Conservation (phyloP, 1,140 invertebrate genomes). For the Rhagoletis zephyria region DNA sequence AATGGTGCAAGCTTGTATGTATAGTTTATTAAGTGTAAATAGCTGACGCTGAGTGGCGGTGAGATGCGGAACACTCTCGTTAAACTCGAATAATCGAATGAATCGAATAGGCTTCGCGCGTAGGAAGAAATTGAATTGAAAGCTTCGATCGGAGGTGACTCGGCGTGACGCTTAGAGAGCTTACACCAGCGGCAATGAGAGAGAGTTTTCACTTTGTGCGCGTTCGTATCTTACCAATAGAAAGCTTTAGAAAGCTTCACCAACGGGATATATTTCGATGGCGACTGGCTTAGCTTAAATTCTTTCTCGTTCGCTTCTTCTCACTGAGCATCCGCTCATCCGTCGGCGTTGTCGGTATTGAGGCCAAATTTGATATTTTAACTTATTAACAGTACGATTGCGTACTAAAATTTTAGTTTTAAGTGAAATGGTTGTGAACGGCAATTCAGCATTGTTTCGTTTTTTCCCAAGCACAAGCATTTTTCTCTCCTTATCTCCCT, state of each 20-base stretch:
- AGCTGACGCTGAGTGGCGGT: background rate
- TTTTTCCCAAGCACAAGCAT: slow-evolving; percentile 22
- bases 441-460: slow-evolving; percentile 27
- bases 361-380: slow-evolving; percentile 37
- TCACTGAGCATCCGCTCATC: background rate
- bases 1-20: background rate
- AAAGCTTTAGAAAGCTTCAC: no score
- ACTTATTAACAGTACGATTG: background rate
- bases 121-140: no score
- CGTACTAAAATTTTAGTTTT: background rate
- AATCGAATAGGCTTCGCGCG: no score
- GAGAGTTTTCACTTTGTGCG: no score
- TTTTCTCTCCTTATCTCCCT: background rate
- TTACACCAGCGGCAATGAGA: no score
- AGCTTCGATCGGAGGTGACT: no score
- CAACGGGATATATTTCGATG: background rate
- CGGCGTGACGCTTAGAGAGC: no score
- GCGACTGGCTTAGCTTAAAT: background rate
- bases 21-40: background rate
- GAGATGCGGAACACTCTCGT: background rate
- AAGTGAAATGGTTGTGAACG: slow-evolving; percentile 45
- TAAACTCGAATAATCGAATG: no score
- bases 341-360: background rate
- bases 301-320: background rate
- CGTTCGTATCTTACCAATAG: no score